phyloP scores from a whole-genome alignment of 2,113 vertebrate genomes.

The Amphiprion ocellaris region DNA sequence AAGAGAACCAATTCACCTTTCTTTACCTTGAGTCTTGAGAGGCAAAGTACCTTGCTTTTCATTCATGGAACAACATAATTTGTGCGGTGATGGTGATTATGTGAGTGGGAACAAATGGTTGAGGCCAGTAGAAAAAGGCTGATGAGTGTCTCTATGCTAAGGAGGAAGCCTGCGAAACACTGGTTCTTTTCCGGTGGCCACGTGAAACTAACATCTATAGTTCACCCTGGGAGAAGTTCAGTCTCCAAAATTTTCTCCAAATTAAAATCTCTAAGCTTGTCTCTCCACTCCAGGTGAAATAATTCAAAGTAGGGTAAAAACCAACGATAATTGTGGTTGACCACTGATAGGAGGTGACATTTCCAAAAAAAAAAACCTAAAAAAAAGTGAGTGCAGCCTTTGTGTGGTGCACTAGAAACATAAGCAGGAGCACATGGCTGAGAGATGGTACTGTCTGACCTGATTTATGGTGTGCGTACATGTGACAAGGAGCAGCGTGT shows the following conservation, averaged over 20 bases:
- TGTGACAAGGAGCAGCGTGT: slow-evolving; percentile 92
- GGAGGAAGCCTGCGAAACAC: slow-evolving; percentile 28
- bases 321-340: slow-evolving; percentile 19
- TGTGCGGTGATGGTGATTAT: slow-evolving; percentile 60
- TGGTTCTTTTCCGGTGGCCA: slow-evolving; percentile 37
- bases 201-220: slow-evolving; percentile 23
- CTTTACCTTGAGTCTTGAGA: slow-evolving; percentile 41
- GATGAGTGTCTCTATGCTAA: slow-evolving; percentile 31
- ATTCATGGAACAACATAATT: slow-evolving; percentile 64
- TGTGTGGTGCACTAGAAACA: slow-evolving; percentile 35
- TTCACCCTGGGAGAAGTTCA: slow-evolving; percentile 28
- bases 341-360: slow-evolving; percentile 29
- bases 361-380: slow-evolving; percentile 18
- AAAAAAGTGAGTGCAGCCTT: slow-evolving; percentile 48
- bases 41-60: slow-evolving; percentile 50
- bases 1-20: slow-evolving; percentile 52
- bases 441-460: slow-evolving; percentile 87
- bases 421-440: slow-evolving; percentile 85
- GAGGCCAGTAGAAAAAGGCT: slow-evolving; percentile 30
- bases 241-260: not conserved
- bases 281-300: not conserved
- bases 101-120: slow-evolving; percentile 58
- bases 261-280: not conserved
- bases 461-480: slow-evolving; percentile 87
- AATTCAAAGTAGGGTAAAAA: slow-evolving; percentile 26